Conservation (phyloP, 2,113 vertebrate species). For the Hystrix brachyura region DNA sequence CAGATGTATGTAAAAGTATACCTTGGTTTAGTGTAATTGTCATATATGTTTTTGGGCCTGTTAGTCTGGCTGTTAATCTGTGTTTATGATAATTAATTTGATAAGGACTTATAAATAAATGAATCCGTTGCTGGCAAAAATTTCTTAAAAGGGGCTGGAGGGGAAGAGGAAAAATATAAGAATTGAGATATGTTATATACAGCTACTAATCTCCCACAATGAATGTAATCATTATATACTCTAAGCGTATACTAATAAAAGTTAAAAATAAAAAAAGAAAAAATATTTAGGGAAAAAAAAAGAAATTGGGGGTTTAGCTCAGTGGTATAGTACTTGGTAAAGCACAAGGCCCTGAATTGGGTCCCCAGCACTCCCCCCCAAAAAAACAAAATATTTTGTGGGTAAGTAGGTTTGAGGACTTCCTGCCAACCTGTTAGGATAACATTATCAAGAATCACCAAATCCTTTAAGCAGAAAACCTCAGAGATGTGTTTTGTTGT, state of each 20-base stretch:
- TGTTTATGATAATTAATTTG: neutral
- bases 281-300: neutral
- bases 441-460: slow-evolving; percentile 45
- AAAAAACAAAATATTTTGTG: neutral
- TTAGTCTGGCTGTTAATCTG: neutral
- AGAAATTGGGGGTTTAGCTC: too few species aligned
- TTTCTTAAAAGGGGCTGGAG: neutral
- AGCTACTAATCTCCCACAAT: neutral
- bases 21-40: neutral
- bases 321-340: too few species aligned
- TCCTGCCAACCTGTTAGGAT: neutral
- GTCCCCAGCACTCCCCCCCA: too few species aligned
- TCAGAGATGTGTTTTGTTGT: slow-evolving; percentile 6
- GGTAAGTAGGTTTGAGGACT: neutral
- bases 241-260: neutral
- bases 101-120: neutral
- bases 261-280: neutral
- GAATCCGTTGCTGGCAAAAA: neutral
- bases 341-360: too few species aligned
- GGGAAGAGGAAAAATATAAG: neutral
- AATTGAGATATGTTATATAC: neutral
- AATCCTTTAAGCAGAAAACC: slow-evolving; percentile 42
- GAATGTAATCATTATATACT: neutral
- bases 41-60: neutral
- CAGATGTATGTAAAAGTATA: neutral